Conservation (phyloP, 2,888 invertebrate species). For the Acanthosoma haemorrhoidale region DNA sequence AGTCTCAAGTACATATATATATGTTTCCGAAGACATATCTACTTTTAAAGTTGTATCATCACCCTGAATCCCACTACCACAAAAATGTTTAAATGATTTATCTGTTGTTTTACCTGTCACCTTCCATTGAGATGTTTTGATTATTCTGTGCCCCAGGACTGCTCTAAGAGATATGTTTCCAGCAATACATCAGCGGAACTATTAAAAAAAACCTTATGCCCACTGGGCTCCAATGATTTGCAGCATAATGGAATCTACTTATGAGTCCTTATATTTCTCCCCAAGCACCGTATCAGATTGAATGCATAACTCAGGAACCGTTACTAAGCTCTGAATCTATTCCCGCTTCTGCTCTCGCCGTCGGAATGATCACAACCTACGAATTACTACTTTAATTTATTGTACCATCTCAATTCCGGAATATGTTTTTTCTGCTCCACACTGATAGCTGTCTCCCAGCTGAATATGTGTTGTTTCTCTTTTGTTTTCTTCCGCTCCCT, state of each 20-base stretch:
- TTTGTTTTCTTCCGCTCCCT: background rate
- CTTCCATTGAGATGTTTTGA: no score
- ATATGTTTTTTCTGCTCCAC: background rate
- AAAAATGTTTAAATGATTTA: no score
- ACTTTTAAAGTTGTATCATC: no score
- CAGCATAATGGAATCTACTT: constrained; percentile 21
- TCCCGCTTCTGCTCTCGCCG: background rate
- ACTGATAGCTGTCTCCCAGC: background rate
- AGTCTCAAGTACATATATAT: no score
- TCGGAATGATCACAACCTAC: constrained; percentile 12
- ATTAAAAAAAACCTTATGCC: background rate
- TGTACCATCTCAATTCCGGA: constrained; percentile 17
- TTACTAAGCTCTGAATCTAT: constrained; percentile 17
- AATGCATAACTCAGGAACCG: constrained; percentile 5
- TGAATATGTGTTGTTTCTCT: background rate
- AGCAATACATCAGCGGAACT: no score
- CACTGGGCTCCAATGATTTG: background rate
- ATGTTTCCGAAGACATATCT: no score
- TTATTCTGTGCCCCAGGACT: background rate
- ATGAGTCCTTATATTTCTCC: constrained; percentile 13
- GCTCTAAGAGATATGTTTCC: background rate
- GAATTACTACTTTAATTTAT: constrained; percentile 17
- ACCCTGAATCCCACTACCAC: no score
- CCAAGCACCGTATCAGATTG: constrained; percentile 7
- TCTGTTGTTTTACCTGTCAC: no score